Evolutionary conservation across 2,113 vertebrate genomes (phyloP).

Genomic region (Cyprinodon tularosa): DNA sequence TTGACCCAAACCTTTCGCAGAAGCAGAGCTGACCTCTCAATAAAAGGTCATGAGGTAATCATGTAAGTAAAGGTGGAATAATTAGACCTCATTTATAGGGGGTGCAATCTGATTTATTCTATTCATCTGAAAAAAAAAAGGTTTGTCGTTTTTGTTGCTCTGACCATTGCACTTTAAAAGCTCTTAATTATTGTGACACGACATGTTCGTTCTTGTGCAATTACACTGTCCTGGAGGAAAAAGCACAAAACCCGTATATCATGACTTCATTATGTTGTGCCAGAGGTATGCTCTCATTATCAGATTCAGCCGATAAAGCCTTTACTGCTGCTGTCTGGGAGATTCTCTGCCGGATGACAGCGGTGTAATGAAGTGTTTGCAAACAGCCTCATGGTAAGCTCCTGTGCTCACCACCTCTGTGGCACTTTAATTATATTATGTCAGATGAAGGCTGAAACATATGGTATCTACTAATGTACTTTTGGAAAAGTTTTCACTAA

Average conservation of each 20-base stretch:
- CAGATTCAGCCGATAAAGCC: constrained; percentile 21
- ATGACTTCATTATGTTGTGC: constrained; percentile 10
- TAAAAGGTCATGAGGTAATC: constrained; percentile 16
- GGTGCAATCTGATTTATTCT: constrained; percentile 3
- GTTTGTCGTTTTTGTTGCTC: constrained; percentile 2
- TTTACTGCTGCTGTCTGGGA: constrained; percentile 2
- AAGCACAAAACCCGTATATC: background rate
- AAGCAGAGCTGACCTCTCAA: constrained; percentile 5
- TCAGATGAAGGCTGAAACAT: constrained; percentile 20
- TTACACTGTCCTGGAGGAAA: constrained; percentile 9
- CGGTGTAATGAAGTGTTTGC: constrained; percentile 42
- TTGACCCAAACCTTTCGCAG: constrained; percentile 7
- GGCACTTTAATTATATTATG: constrained; percentile 47
- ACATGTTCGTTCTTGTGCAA: background rate
- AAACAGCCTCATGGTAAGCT: constrained; percentile 18
- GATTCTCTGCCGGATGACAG: constrained; percentile 23
- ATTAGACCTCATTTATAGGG: constrained; percentile 1
- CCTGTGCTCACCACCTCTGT: constrained; percentile 19
- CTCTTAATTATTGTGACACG: constrained; percentile 6
- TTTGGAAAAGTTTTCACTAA: constrained; percentile 17
- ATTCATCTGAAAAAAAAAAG: constrained; percentile 11
- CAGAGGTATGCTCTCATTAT: constrained; percentile 35
- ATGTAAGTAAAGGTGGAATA: constrained; percentile 21
- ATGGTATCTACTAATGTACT: constrained; percentile 1
- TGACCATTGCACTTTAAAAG: background rate